Conservation (phyloP, 2,888 invertebrate genomes). For the Cerceris rybyensis region DNA sequence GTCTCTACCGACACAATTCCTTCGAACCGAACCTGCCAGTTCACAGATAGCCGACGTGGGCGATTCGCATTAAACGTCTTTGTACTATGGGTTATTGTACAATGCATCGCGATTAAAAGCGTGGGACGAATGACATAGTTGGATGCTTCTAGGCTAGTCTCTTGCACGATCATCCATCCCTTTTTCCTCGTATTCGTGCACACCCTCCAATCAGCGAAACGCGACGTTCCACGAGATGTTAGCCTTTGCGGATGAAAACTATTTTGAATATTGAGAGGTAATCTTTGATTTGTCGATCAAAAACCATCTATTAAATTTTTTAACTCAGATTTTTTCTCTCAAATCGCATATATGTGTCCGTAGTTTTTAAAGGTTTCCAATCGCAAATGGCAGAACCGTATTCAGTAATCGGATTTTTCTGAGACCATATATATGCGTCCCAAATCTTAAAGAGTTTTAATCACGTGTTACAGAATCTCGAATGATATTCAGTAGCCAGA, state of each 20-base stretch:
- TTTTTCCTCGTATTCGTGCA: background rate
- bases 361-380: no score
- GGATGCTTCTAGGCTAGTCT: constrained; percentile 50
- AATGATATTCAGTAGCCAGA: constrained; percentile 10
- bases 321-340: no score
- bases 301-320: no score
- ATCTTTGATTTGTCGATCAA: no score
- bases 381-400: no score
- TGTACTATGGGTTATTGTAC: constrained; percentile 53
- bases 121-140: constrained; percentile 60
- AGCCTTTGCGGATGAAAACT: no score
- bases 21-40: constrained; percentile 4
- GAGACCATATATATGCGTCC: no score
- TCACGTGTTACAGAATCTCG: no score
- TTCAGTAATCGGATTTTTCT: no score
- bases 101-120: constrained; percentile 61
- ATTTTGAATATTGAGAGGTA: no score
- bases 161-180: constrained; percentile 50
- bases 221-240: constrained; percentile 1
- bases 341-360: no score
- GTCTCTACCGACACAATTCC: background rate
- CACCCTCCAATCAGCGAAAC: constrained; percentile 7
- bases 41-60: constrained; percentile 46
- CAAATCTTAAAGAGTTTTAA: no score
- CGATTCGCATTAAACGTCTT: constrained; percentile 40